phyloP scores from a whole-genome alignment of 2,113 vertebrate species.

The Uria lomvia region DNA sequence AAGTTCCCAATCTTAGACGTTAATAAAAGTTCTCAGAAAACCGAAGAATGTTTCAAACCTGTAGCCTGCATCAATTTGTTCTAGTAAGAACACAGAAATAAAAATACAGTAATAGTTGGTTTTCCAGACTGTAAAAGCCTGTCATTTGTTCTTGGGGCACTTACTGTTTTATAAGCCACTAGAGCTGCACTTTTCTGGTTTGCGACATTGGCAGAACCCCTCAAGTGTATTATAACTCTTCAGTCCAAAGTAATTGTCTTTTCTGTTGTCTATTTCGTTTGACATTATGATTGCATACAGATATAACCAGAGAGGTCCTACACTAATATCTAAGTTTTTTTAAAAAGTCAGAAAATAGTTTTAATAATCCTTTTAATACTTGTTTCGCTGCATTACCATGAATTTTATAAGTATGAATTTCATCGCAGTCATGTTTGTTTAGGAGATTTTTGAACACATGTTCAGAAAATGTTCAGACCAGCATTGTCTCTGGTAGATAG shows the following conservation, averaged over 20 bases:
- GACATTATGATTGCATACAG: not conserved
- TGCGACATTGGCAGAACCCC: not conserved
- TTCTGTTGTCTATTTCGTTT: not conserved
- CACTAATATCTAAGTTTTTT: not conserved
- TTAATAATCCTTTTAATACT: not conserved
- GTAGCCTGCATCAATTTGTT: not conserved
- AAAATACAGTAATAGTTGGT: not conserved
- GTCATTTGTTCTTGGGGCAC: not conserved
- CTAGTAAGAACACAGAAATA: constrained; percentile 3
- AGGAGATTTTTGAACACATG: fast-evolving
- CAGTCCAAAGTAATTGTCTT: not conserved
- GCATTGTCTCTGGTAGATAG: not conserved
- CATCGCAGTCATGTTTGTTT: not conserved
- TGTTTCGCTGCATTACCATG: not conserved
- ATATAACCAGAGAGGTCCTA: not conserved
- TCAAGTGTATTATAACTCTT: not conserved
- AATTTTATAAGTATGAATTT: not conserved
- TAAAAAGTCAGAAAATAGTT: not conserved
- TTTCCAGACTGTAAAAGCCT: constrained; percentile 2
- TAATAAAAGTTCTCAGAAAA: not conserved
- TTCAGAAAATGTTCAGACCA: not conserved
- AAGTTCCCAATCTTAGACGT: not conserved
- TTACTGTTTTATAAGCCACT: not conserved
- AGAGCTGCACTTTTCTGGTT: not conserved
- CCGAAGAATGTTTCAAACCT: not conserved